Evolutionary conservation across 2,797 vertebrate genomes (phyloP).

Genomic region (Platyrinchus mystaceus): DNA sequence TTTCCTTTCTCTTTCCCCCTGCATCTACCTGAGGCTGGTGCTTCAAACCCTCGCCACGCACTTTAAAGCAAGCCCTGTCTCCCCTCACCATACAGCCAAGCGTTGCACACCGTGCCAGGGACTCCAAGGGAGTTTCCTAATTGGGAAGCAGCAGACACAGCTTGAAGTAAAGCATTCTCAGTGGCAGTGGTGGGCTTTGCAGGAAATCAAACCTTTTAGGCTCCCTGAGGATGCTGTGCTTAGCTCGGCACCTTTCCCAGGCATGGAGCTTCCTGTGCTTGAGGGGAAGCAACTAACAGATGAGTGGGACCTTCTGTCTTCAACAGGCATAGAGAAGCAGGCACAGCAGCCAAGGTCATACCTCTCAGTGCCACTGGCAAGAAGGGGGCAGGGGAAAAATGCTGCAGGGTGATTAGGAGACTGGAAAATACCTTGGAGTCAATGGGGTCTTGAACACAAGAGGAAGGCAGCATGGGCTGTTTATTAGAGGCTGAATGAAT

Average conservation of each 20-base stretch:
- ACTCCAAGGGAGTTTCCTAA: neutral
- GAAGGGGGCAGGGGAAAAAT: neutral
- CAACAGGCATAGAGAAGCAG: neutral
- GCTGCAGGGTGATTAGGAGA: neutral
- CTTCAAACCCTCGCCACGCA: neutral
- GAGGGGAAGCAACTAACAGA: neutral
- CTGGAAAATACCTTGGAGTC: neutral
- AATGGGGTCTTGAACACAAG: neutral
- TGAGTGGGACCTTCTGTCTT: neutral
- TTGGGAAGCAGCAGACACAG: neutral
- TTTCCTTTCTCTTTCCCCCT: neutral
- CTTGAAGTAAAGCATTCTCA: neutral
- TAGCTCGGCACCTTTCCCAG: neutral
- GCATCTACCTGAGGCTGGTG: constrained; percentile 1
- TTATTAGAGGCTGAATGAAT: neutral
- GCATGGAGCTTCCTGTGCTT: neutral
- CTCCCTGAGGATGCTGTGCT: neutral
- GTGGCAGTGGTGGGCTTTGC: neutral
- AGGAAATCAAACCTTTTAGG: neutral
- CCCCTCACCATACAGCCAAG: neutral
- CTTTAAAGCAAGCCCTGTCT: neutral
- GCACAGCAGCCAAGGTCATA: neutral
- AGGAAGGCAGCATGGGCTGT: neutral
- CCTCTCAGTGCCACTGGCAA: neutral
- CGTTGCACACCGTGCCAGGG: fast-evolving